Evolutionary conservation across 2,888 invertebrate genomes (phyloP).

Genomic region (Sussaba pulchella): DNA sequence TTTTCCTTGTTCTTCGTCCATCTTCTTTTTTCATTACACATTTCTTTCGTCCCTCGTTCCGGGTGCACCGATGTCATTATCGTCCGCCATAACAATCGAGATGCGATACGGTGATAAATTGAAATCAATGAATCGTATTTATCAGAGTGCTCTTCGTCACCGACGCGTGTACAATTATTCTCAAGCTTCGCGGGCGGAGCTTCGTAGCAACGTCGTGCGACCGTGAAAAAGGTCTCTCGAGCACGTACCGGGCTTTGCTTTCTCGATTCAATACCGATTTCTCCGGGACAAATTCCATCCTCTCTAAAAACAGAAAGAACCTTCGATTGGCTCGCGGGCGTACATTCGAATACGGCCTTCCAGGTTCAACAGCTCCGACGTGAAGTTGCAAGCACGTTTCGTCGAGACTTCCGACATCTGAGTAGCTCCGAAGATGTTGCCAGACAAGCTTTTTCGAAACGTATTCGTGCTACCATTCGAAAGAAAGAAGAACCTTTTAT

Average conservation of each 20-base stretch:
- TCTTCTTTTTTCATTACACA: slow-evolving; percentile 25
- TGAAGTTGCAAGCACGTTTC: slow-evolving; percentile 29
- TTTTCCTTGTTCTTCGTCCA: no score
- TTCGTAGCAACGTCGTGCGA: neutral
- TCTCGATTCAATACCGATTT: slow-evolving; percentile 32
- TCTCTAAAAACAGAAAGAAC: neutral
- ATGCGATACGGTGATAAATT: slow-evolving; percentile 57
- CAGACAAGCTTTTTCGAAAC: slow-evolving; percentile 2
- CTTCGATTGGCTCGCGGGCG: neutral
- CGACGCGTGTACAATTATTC: slow-evolving; percentile 30
- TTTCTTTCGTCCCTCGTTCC: slow-evolving; percentile 43
- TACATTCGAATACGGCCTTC: neutral
- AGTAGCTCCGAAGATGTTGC: neutral
- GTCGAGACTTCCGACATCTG: slow-evolving; percentile 6
- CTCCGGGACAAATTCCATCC: neutral
- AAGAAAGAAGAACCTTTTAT: slow-evolving; percentile 33
- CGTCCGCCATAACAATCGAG: slow-evolving; percentile 43
- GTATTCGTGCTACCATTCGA: slow-evolving; percentile 16
- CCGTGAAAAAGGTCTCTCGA: slow-evolving; percentile 17
- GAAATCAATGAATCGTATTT: slow-evolving; percentile 56
- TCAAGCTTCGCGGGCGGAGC: neutral
- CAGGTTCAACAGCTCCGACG: slow-evolving; percentile 18
- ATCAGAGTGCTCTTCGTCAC: slow-evolving; percentile 40
- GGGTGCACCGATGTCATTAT: slow-evolving; percentile 47
- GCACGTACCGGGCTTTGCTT: slow-evolving; percentile 21